Evolutionary conservation across 2,888 invertebrate species (phyloP), one percentile per base, ranked within the genome.

Genomic region (Nasonia oneida): DNA sequence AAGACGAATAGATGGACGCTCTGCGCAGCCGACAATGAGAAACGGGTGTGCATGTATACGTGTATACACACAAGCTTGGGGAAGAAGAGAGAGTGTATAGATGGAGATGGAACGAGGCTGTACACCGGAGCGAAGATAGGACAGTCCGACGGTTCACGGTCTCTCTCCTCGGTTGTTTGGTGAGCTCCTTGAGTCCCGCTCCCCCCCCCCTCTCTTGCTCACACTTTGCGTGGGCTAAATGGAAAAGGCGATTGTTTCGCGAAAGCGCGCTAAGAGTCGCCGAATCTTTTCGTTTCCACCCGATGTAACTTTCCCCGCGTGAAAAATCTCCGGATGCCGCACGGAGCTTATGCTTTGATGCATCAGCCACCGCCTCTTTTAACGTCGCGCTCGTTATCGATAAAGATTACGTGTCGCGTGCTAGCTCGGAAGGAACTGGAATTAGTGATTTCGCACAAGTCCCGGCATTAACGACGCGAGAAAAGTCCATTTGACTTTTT

Each of bases 161-260:
- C 80, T 80, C 80, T 80, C 80, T 84, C 37, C 37, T 84, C 57
- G 78, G 50, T 83, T 86, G 81, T 81, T 84, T 81, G 81, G 42
- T 29, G 42, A 79, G 81, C 84, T 86, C 75, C 78, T 84, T 79
- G 14, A 76, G 42, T 75, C 70, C 23, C 76, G 57, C 75, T 1
- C 29, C 29, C 1, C 29, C 29, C 29, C 29, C 29, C 1, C 29
- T 29, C 1, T 29, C 29, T 29, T 29, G 29, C 29, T 29, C 29
- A 1, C 29, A 29, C 29, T 33, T 33, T 8, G 29, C 29, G 29
- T 29, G 39, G 23, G 67, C 81, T 84, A 75, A 86, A 84, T 82
- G 81, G 75, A 81, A 86, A 79, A 84, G 84, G 18, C 81, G 82
- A 86, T 84, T 86, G 78, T 84, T 84, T 81, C 53, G 67, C 50